These are phyloP conservation scores for Papilio protenor DNA, from an alignment of 2,888 invertebrate species.

Conservation along the genomic window DNA sequence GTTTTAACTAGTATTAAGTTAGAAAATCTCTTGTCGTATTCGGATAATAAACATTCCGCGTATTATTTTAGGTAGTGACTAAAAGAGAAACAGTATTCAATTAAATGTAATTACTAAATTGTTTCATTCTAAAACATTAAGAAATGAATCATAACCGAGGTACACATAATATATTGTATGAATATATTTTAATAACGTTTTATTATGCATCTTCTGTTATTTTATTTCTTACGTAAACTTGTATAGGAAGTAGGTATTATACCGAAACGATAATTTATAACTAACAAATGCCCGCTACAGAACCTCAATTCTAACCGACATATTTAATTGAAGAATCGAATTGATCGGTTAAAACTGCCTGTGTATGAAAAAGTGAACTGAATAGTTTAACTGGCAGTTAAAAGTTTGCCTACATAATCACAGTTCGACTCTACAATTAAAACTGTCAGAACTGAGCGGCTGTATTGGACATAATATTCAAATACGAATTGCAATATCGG, in stretches of 20 bases:
- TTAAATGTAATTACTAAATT: not conserved
- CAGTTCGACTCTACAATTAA: too few species aligned
- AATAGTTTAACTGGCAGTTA: too few species aligned
- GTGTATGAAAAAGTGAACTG: too few species aligned
- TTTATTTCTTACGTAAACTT: not conserved
- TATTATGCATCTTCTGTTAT: not conserved
- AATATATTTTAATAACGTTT: not conserved
- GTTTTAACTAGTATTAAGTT: not conserved
- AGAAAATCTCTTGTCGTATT: not conserved
- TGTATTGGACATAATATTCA: not conserved
- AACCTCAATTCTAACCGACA: too few species aligned
- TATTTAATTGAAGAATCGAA: too few species aligned
- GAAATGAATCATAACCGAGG: conserved; percentile 1
- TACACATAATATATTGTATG: not conserved
- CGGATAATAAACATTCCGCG: not conserved
- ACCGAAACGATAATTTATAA: not conserved
- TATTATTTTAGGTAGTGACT: not conserved
- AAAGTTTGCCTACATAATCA: too few species aligned
- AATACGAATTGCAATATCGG: not conserved
- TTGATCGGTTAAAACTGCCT: too few species aligned
- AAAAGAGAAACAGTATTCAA: not conserved
- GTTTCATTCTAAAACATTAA: not conserved
- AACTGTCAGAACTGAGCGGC: too few species aligned
- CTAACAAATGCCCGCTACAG: not conserved
- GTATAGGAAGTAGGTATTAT: not conserved